Evolutionary conservation across 2,113 vertebrate species (phyloP), one percentile per base, ranked within the genome.

Genomic region (Cranoglanis bouderius): DNA sequence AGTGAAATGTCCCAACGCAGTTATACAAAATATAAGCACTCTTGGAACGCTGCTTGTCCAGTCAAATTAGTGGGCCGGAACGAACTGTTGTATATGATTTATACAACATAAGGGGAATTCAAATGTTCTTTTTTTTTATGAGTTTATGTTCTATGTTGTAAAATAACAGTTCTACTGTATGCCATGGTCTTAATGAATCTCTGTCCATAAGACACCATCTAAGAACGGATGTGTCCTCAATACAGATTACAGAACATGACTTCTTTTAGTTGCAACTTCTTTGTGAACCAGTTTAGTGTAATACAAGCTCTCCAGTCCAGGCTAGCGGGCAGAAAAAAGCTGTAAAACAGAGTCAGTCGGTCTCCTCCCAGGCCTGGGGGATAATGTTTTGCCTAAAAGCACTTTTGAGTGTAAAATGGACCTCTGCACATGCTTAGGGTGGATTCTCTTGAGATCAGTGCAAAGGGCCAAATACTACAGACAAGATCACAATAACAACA

Each of bases 351-450:
- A 67, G 40, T 49, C 55, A 80, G 12, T 0, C 35, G 29, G 43
- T 29, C n/a, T 63, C 61, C 14, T 40, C 46, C 75, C 61, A 82
- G 7, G 5, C 32, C 35, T 43, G 4, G 49, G 46, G 63, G 86
- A 82, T 67, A 67, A 82, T 24, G 14, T 21, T 82, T 57, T 43
- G 75, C n/a, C 32, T 82, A 35, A 82, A 88, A 43, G 78, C 49
- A 53, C 19, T n/a, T 61, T 87, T 63, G 74, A 51, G 14, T 81
- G 55, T 78, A 78, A 87, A 80, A 61, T 55, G 6, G 16, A 40
- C 19, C 16, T 40, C 78, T 72, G 78, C 63, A 72, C 72, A 35
- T 72, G 49, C 32, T 82, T 81, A 21, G 38, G 72, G 38, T 86
- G 55, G 35, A 74, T 53, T 49, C n/a, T 49, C 63, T 82, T 40